phyloP scores from a whole-genome alignment of 2,888 invertebrate species.

The Zaprionus obscuricornis region DNA sequence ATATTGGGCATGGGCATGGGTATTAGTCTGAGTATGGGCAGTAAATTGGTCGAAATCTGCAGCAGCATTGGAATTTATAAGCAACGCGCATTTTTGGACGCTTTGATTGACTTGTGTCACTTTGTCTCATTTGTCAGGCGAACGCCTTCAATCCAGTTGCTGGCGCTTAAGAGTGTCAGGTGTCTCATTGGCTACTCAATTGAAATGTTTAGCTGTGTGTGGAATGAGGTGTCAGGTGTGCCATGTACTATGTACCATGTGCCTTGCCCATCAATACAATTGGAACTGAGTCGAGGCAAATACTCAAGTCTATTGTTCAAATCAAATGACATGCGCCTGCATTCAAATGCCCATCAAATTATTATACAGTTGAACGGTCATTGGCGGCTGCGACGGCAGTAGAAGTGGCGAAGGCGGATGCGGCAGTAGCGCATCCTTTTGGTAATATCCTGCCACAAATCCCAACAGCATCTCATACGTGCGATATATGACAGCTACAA shows the following conservation, averaged over 20 bases:
- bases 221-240: too few species aligned
- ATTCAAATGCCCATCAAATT: conserved; percentile 77
- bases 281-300: conserved; percentile 13
- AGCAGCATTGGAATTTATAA: conserved; percentile 65
- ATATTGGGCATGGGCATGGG: conserved; percentile 9
- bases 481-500: conserved; percentile 69
- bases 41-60: conserved; percentile 53
- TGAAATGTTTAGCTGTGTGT: conserved; percentile 55
- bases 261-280: conserved; percentile 26
- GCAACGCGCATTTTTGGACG: conserved; percentile 56
- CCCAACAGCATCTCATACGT: conserved; percentile 52
- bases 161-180: conserved; percentile 71
- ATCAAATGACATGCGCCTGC: conserved; percentile 60
- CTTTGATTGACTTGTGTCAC: conserved; percentile 82
- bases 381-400: neutral
- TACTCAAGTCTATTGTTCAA: conserved; percentile 59
- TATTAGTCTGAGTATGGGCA: too few species aligned
- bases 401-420: too few species aligned
- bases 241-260: too few species aligned
- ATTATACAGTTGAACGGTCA: conserved; percentile 60
- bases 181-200: conserved; percentile 62
- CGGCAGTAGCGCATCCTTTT: conserved; percentile 57
- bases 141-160: conserved; percentile 63
- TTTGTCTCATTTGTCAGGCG: conserved; percentile 82
- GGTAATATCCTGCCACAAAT: conserved; percentile 73